Conservation (phyloP, 2,113 vertebrate species). For the Ahaetulla prasina region DNA sequence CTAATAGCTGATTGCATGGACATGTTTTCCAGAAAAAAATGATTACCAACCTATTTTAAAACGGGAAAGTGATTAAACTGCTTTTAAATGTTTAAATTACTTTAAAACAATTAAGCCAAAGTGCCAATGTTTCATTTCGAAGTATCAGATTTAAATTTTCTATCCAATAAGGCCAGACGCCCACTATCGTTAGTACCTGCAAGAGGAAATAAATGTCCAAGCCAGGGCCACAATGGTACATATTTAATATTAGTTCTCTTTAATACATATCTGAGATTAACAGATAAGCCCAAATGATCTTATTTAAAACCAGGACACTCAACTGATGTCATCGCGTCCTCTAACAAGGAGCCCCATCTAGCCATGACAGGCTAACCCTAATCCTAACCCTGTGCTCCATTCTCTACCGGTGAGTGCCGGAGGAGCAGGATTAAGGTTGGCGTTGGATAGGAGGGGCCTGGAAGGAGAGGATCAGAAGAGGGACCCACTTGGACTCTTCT, state of each 20-base stretch:
- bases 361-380: not conserved
- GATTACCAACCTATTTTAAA: not conserved
- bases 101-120: not conserved
- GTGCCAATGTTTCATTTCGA: not conserved
- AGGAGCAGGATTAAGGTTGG: not conserved
- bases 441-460: not conserved
- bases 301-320: not conserved
- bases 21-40: not conserved
- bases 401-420: not conserved
- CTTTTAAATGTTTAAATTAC: not conserved
- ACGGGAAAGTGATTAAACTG: not conserved
- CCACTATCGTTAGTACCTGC: not conserved
- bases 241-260: not conserved
- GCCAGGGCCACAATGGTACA: not conserved
- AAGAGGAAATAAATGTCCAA: not conserved
- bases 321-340: not conserved
- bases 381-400: not conserved
- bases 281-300: not conserved
- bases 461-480: not conserved
- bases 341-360: not conserved
- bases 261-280: not conserved
- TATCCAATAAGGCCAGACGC: not conserved
- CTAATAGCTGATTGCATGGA: not conserved
- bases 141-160: not conserved
- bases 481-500: not conserved